Evolutionary conservation across 2,888 invertebrate genomes (phyloP).

Genomic region (Shargacucullia verbasci): DNA sequence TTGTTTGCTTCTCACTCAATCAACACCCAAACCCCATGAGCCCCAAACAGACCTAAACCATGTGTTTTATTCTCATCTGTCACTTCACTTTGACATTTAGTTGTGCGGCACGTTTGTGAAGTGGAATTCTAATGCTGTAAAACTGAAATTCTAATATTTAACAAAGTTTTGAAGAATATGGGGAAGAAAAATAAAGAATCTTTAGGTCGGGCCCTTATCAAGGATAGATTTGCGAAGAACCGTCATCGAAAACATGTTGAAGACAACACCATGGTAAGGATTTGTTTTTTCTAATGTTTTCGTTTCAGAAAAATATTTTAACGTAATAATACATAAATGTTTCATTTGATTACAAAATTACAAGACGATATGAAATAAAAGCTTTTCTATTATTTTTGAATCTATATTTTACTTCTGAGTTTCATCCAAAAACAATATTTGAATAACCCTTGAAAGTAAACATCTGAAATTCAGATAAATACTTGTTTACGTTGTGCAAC

Average conservation of each 20-base stretch:
- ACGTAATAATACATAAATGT: too few relatives aligned
- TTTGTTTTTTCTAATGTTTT: slow-evolving; percentile 49
- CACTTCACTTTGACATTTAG: too few relatives aligned
- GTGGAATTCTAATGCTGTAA: too few relatives aligned
- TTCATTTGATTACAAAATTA: too few relatives aligned
- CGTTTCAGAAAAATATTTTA: background rate
- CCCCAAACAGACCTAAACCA: too few relatives aligned
- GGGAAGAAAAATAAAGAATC: slow-evolving; percentile 92
- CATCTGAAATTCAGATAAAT: background rate
- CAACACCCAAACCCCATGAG: too few relatives aligned
- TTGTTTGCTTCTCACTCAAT: too few relatives aligned
- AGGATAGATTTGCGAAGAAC: slow-evolving; percentile 92
- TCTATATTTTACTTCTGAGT: background rate
- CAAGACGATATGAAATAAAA: too few relatives aligned
- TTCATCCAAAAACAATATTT: background rate
- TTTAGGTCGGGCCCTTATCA: slow-evolving; percentile 92
- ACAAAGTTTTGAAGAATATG: slow-evolving; percentile 80
- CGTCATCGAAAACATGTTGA: slow-evolving; percentile 91
- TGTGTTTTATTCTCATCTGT: too few relatives aligned
- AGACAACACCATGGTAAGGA: slow-evolving; percentile 92
- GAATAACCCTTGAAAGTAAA: slow-evolving; percentile 15
- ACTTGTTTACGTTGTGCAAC: too few relatives aligned
- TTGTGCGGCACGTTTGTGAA: too few relatives aligned
- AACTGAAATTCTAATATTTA: too few relatives aligned
- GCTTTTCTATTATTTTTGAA: background rate